Base-by-base conservation (phyloP, 2,888 invertebrate genomes). In the Leptogaster cylindrica region DNA sequence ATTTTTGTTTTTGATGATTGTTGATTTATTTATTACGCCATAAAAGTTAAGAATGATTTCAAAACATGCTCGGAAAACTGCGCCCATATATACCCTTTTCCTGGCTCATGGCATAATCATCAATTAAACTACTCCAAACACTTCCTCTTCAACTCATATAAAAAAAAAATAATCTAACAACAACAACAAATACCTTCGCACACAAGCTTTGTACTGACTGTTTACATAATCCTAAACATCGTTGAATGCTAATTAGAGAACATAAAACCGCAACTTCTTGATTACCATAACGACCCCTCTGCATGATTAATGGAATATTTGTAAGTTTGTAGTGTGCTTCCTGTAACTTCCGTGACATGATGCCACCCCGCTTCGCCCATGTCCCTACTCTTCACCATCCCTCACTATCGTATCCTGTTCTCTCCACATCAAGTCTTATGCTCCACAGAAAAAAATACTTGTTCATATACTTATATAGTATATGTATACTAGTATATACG, bases 251-350 rank as follows among this genome's bases (percentile, higher is more conserved):
- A 69, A 69, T 69, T 69, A 69, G 63, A 64, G 55, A 63, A 63
- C 68, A 68, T 68, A 68, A 68, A 68, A 68, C 68, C 61, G 68
- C 65, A 68, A 68, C 50, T 68, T 61, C 65, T 65, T 66, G 66
- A 65, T 68, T 68, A 65, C 68, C 68, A 68, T 68, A 65, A 65
- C 65, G 58, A 41, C 41, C 58, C 58, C 39, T 25, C 39, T 23
- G 31, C 66, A 69, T 69, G 69, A 69, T 69, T 69, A 69, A 68
- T 68, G 65, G 41, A 18, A 66, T 63, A 67, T 69, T 69, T 64
- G 64, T 67, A 46, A 41, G 16, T 20, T 41, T 41, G 58, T 58
- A 48, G 52, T 46, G 48, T 69, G 39, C 58, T 67, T 28, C 41
- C 64, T 31, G 46, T 64, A 65, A 67, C 58, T 67, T 69, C 69